Evolutionary conservation across 23 tunicate genomes (phyloP).

Genomic region (Trididemnum nubilum): DNA sequence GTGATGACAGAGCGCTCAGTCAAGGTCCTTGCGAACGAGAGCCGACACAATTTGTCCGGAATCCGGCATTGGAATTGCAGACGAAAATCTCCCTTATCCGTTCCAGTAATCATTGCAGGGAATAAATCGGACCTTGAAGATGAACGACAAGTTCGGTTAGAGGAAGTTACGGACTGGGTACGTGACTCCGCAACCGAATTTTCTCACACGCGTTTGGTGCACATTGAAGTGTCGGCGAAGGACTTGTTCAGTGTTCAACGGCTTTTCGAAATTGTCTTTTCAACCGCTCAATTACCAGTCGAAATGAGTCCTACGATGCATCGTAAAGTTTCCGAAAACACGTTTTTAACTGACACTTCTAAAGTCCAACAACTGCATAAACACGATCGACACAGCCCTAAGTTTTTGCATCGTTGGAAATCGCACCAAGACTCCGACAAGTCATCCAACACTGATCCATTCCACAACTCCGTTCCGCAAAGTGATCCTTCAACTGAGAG

Average conservation of each 20-base stretch:
- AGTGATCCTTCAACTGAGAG: neutral
- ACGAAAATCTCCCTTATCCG: neutral
- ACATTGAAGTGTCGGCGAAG: constrained; percentile 61
- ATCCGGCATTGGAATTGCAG: constrained; percentile 16
- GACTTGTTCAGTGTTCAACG: constrained; percentile 55
- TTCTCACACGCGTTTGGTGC: constrained; percentile 23
- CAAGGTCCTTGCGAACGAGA: neutral
- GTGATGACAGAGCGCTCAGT: constrained; percentile 44
- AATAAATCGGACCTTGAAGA: constrained; percentile 56
- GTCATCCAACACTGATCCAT: constrained; percentile 2
- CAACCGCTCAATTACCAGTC: constrained; percentile 54
- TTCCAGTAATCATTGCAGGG: constrained; percentile 66
- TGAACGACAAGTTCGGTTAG: constrained; percentile 7
- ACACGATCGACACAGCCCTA: neutral
- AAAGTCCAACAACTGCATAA: neutral
- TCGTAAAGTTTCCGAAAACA: constrained; percentile 60
- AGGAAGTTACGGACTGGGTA: constrained; percentile 47
- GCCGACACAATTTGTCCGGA: constrained; percentile 6
- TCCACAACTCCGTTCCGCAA: neutral
- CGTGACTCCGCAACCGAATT: neutral
- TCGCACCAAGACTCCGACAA: neutral
- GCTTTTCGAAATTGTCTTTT: constrained; percentile 55
- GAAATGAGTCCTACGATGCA: constrained; percentile 88
- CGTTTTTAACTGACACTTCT: constrained; percentile 41
- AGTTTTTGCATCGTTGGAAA: constrained; percentile 16